Evolutionary conservation across 2,797 vertebrate genomes (phyloP).

Genomic region (Arnoldichthys spilopterus): DNA sequence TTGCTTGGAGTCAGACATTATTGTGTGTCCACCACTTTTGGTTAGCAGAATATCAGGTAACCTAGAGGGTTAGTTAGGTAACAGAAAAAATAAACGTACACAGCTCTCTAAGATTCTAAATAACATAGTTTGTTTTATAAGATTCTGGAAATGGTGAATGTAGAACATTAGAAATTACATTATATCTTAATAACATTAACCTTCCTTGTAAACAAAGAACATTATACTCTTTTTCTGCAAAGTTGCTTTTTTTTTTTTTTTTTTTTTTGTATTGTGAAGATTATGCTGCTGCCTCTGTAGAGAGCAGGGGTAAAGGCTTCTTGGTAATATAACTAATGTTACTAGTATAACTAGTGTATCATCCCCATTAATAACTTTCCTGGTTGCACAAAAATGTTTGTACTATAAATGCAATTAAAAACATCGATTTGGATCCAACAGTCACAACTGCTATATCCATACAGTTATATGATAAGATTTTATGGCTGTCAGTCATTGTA

Average conservation of each 20-base stretch:
- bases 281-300: neutral
- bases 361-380: neutral
- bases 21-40: too few relatives aligned
- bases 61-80: too few relatives aligned
- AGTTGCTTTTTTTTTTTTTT: too few relatives aligned
- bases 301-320: neutral
- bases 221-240: too few relatives aligned
- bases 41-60: too few relatives aligned
- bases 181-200: too few relatives aligned
- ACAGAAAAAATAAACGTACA: too few relatives aligned
- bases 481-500: slow-evolving; percentile 35
- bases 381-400: neutral
- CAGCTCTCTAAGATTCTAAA: neutral
- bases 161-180: too few relatives aligned
- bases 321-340: neutral
- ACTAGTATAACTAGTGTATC: neutral
- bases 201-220: too few relatives aligned
- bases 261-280: too few relatives aligned
- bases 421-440: neutral
- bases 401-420: neutral
- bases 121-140: neutral
- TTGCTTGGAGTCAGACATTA: too few relatives aligned
- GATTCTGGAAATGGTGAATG: neutral
- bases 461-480: neutral
- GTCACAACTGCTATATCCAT: neutral